Percentiles rank a stretch among this genome's conserved stretches.
Evolutionary conservation across 2,797 vertebrate species (phyloP).

Genomic region (Ptychobarbus kaznakovi): DNA sequence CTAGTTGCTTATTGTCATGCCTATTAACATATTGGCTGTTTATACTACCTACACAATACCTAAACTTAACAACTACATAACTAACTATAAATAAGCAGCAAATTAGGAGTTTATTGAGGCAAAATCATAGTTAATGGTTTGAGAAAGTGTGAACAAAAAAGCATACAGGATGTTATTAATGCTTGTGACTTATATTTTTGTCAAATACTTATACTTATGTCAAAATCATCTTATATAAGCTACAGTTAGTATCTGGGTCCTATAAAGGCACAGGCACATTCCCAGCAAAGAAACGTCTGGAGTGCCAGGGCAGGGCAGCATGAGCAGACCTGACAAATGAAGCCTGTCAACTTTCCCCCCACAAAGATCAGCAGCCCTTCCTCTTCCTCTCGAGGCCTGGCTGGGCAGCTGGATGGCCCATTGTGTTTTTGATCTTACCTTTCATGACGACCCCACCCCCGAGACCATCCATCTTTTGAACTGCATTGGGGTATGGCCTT

Average conservation of each 20-base stretch:
- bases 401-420: slow-evolving; percentile 58
- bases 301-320: slow-evolving; percentile 58
- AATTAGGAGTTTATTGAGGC: neutral
- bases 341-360: slow-evolving; percentile 65
- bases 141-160: neutral
- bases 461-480: slow-evolving; percentile 70
- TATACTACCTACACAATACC: no score
- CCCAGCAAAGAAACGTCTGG: slow-evolving; percentile 54
- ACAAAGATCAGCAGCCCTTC: slow-evolving; percentile 52
- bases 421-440: slow-evolving; percentile 73
- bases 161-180: neutral
- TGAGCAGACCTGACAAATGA: slow-evolving; percentile 67
- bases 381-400: slow-evolving; percentile 41
- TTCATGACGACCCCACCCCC: slow-evolving; percentile 69
- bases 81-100: neutral
- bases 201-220: neutral
- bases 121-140: neutral
- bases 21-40: no score
- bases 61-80: no score
- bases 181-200: neutral
- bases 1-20: no score
- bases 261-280: slow-evolving; percentile 42
- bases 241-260: neutral
- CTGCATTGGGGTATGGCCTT: slow-evolving; percentile 67
- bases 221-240: neutral